Percentiles rank a stretch among this genome's conserved stretches.
phyloP scores from a whole-genome alignment of 2,888 invertebrate species.

The Cetonia aurata region DNA sequence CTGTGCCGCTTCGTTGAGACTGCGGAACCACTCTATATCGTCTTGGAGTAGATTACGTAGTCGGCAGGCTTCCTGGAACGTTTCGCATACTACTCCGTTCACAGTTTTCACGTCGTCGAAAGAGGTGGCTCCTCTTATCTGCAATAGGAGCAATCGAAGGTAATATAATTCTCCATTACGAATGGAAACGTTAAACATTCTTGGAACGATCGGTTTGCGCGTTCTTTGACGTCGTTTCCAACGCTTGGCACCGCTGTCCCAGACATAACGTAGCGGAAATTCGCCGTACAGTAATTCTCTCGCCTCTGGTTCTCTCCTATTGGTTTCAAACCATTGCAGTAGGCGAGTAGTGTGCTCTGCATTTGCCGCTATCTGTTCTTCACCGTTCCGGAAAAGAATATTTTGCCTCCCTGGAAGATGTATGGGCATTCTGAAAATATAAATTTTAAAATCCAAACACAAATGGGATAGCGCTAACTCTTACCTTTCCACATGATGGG shows the following conservation, averaged over 20 bases:
- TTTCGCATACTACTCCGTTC: slow-evolving; percentile 47
- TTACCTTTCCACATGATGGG: slow-evolving; percentile 37
- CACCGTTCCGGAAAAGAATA: too few relatives aligned
- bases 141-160: slow-evolving; percentile 51
- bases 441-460: too few relatives aligned
- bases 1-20: slow-evolving; percentile 47
- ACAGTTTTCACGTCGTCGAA: slow-evolving; percentile 55
- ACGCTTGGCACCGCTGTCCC: not conserved
- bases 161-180: slow-evolving; percentile 47
- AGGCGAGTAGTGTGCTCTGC: slow-evolving; percentile 49
- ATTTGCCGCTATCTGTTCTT: slow-evolving; percentile 31
- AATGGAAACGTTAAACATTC: slow-evolving; percentile 20
- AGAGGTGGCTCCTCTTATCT: slow-evolving; percentile 51
- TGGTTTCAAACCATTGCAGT: slow-evolving; percentile 55
- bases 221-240: too few relatives aligned
- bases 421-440: slow-evolving; percentile 59
- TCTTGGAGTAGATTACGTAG: slow-evolving; percentile 1
- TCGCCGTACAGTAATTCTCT: too few relatives aligned
- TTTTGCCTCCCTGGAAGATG: slow-evolving; percentile 57
- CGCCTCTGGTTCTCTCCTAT: too few relatives aligned
- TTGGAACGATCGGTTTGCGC: too few relatives aligned
- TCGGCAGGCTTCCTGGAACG: slow-evolving; percentile 12
- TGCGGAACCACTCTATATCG: slow-evolving; percentile 22
- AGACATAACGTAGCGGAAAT: slow-evolving; percentile 51
- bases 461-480: too few relatives aligned